phyloP scores from a whole-genome alignment of 2,797 vertebrate genomes.

The Scolopax rusticola region DNA sequence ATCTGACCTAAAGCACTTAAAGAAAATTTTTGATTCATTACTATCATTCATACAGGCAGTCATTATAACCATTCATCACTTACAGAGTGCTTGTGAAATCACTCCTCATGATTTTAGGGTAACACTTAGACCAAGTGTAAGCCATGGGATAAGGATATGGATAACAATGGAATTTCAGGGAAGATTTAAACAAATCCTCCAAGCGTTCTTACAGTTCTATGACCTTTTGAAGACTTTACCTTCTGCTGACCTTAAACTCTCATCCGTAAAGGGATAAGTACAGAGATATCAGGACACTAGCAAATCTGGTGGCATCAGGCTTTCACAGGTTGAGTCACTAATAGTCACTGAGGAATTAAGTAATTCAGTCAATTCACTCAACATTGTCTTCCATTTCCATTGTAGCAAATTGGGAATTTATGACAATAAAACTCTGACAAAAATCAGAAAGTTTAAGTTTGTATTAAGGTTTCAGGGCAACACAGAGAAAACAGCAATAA shows the following conservation, averaged over 20 bases:
- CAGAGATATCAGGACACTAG: background rate
- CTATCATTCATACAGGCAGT: background rate
- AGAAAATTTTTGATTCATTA: background rate
- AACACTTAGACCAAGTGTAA: background rate
- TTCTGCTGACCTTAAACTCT: conserved; percentile 36
- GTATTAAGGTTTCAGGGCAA: background rate
- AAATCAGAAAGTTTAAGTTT: background rate
- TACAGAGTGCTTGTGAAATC: background rate
- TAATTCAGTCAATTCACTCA: background rate
- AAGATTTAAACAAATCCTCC: conserved; percentile 54
- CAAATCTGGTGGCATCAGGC: background rate
- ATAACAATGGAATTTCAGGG: conserved; percentile 56
- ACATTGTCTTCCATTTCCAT: background rate
- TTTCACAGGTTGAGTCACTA: background rate
- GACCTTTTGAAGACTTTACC: background rate
- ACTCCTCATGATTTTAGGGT: conserved; percentile 8
- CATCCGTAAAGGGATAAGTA: background rate
- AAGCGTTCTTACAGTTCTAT: background rate
- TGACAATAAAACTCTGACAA: background rate
- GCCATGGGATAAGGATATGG: background rate
- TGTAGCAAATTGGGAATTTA: background rate
- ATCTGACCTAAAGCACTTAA: background rate
- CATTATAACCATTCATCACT: conserved; percentile 13
- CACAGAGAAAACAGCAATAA: background rate
- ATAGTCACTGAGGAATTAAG: background rate